phyloP scores from a whole-genome alignment of 1,140 invertebrate genomes.

The Drosophila murphyi region DNA sequence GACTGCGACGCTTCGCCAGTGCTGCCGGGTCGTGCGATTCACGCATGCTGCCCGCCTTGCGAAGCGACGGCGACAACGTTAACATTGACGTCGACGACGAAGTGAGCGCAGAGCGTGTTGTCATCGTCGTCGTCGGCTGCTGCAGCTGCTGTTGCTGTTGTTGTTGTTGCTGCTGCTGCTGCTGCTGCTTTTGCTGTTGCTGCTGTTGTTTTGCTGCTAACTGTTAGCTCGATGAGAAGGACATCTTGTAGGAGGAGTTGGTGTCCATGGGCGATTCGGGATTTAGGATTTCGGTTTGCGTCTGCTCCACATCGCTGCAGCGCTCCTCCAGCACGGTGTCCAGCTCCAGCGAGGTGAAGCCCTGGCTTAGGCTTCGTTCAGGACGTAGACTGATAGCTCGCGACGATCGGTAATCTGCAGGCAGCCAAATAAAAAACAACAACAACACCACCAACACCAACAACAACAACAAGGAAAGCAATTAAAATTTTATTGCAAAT shows the following conservation, averaged over 20 bases:
- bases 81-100: neutral
- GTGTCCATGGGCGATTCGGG: constrained; percentile 81
- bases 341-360: constrained; percentile 90
- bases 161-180: neutral
- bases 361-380: constrained; percentile 87
- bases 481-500: constrained; percentile 11
- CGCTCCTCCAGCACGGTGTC: constrained; percentile 93
- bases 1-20: constrained; percentile 67
- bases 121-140: constrained; percentile 13
- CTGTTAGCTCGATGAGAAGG: constrained; percentile 83
- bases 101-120: neutral
- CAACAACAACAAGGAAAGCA: constrained; percentile 9
- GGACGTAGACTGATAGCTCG: constrained; percentile 88
- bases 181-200: constrained; percentile 33
- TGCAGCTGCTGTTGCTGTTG: constrained; percentile 34
- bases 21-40: constrained; percentile 51
- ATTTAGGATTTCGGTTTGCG: constrained; percentile 84
- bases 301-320: constrained; percentile 90
- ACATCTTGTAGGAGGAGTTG: constrained; percentile 79
- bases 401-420: constrained; percentile 85
- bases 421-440: neutral
- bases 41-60: constrained; percentile 62
- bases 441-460: neutral
- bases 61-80: constrained; percentile 54
- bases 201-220: constrained; percentile 62